Evolutionary conservation across 1,140 invertebrate species (phyloP), one percentile per base, ranked within the genome.

Genomic region (Neuroterus valhalla): DNA sequence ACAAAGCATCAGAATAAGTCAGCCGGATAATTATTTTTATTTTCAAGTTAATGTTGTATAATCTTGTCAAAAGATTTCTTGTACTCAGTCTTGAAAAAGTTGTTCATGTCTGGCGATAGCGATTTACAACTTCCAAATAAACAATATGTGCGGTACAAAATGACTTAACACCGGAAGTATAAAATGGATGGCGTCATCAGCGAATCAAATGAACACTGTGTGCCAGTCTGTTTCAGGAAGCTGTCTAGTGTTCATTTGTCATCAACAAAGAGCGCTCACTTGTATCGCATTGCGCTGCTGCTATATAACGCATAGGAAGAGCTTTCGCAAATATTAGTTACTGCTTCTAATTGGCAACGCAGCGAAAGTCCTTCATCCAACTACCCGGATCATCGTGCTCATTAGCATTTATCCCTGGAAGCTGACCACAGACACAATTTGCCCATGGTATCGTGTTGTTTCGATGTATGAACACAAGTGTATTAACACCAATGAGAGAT

Each of bases 291-390:
- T 55, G 50, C 23, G 21, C 10, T 55, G 21, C 10, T 55, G 21
- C 50, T 23, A 3, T 55, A 26, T 55, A 55, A 55, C 23, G 50
- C 23, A 55, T 55, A 19, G 50, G 50, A 55, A 55, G 50, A 55
- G 50, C 50, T 55, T 55, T 21, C 50, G 50, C 50, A 55, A 55
- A 55, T 55, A 55, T 55, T 55, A 55, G 19, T 55, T 55, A 19
- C 17, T 55, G 50, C 21, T 55, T 55, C 50, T 74, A 78, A 78
- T 78, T 78, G 72, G 66, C 70, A 71, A 66, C 69, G 44, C 55
- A 68, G 66, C 69, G 66, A 71, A 74, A 78, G 76, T 74, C 66
- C 62, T 72, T 69, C 21, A 62, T 62, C 10, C 62, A 66, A 46
- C 66, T 73, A 67, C 45, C 38, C 66, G 44, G 45, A 48, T 66